phyloP scores from a whole-genome alignment of 2,797 vertebrate genomes.

The Centropyge bicolor region DNA sequence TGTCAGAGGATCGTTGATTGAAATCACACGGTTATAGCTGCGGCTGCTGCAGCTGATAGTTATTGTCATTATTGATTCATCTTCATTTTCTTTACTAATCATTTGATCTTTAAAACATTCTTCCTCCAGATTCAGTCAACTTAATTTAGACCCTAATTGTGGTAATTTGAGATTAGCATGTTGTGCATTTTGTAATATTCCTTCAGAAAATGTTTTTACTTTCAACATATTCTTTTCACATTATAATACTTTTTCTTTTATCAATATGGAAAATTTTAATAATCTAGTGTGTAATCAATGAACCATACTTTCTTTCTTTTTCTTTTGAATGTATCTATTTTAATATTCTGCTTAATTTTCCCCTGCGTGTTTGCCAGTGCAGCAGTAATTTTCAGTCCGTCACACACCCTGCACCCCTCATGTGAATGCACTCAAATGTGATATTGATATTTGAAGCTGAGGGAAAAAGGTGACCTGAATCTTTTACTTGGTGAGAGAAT shows the following conservation, averaged over 20 bases:
- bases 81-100: background rate
- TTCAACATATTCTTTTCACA: background rate
- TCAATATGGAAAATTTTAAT: too few species aligned
- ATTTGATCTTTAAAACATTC: too few species aligned
- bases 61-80: too few species aligned
- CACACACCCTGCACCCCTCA: background rate
- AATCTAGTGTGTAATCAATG: too few species aligned
- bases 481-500: background rate
- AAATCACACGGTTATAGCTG: background rate
- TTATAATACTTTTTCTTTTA: too few species aligned
- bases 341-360: background rate
- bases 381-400: too few species aligned
- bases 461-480: background rate
- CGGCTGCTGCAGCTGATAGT: background rate
- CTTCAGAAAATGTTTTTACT: background rate
- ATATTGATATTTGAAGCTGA: background rate
- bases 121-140: too few species aligned
- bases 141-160: too few species aligned
- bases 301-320: too few species aligned
- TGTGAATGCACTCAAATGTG: background rate
- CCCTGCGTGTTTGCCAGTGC: background rate
- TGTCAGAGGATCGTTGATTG: background rate
- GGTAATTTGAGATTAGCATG: background rate
- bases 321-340: background rate
- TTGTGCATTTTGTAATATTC: constrained; percentile 6